Evolutionary conservation across 2,797 vertebrate genomes (phyloP).

Genomic region (Hypotaenidia philippensis): DNA sequence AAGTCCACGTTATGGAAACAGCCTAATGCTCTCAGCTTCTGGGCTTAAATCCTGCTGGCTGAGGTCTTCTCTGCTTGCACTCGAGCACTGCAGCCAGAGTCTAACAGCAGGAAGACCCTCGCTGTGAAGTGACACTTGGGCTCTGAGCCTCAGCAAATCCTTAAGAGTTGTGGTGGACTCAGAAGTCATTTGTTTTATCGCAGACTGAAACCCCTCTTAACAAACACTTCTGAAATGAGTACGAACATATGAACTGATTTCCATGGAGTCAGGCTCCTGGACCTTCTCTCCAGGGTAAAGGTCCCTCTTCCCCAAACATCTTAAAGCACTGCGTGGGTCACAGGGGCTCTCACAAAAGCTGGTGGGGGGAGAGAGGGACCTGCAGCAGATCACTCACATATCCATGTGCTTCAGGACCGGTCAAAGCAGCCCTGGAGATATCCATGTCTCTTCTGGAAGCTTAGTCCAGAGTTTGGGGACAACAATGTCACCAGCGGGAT

Average conservation of each 20-base stretch:
- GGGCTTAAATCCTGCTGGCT: conserved; percentile 5
- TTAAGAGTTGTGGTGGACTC: background rate
- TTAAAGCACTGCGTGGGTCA: background rate
- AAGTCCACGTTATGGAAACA: background rate
- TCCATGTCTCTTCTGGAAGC: background rate
- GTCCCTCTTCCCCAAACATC: background rate
- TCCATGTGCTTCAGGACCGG: background rate
- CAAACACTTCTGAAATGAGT: background rate
- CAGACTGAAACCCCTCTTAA: background rate
- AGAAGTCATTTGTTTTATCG: background rate
- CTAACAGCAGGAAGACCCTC: background rate
- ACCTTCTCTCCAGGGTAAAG: background rate
- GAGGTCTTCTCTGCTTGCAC: background rate
- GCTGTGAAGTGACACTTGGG: background rate
- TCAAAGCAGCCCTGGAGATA: background rate
- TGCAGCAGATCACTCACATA: background rate
- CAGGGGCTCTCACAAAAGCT: background rate
- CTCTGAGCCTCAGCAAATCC: background rate
- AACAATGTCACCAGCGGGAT: background rate
- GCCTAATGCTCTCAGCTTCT: conserved; percentile 14
- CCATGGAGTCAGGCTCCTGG: background rate
- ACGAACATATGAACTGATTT: background rate
- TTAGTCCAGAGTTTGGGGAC: background rate
- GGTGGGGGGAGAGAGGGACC: background rate
- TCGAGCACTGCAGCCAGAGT: background rate